phyloP scores from a whole-genome alignment of 2,797 vertebrate genomes.

The Syndactyla subalaris region DNA sequence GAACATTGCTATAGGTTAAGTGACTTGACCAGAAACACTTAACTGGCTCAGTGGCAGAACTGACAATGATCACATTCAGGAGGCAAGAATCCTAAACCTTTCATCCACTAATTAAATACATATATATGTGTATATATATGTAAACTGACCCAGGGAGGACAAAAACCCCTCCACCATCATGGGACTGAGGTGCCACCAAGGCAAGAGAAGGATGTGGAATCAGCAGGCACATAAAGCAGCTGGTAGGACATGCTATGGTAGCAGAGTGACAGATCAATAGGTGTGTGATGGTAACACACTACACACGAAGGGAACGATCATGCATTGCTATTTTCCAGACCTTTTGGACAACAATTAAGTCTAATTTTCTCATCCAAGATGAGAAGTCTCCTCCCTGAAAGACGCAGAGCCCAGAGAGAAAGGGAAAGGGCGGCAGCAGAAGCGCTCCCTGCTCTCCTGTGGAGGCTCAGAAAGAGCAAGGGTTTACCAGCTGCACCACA shows the following conservation, averaged over 20 bases:
- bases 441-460: neutral
- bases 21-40: slow-evolving; percentile 21
- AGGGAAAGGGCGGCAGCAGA: neutral
- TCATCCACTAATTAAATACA: neutral
- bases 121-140: neutral
- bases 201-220: neutral
- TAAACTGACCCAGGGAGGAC: neutral
- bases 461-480: neutral
- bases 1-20: neutral
- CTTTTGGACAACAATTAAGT: neutral
- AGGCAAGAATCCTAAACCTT: neutral
- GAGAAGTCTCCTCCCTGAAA: neutral
- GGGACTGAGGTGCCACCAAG: neutral
- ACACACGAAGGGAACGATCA: rapidly evolving
- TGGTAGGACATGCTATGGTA: neutral
- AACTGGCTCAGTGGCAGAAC: neutral
- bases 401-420: neutral
- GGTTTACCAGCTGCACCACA: neutral
- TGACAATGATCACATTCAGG: neutral
- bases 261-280: neutral
- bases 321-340: neutral
- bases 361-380: neutral
- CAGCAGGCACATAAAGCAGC: neutral
- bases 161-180: neutral
- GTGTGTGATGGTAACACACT: neutral